Evolutionary conservation across 2,888 invertebrate species (phyloP).

Genomic region (Amphipoea oculea): DNA sequence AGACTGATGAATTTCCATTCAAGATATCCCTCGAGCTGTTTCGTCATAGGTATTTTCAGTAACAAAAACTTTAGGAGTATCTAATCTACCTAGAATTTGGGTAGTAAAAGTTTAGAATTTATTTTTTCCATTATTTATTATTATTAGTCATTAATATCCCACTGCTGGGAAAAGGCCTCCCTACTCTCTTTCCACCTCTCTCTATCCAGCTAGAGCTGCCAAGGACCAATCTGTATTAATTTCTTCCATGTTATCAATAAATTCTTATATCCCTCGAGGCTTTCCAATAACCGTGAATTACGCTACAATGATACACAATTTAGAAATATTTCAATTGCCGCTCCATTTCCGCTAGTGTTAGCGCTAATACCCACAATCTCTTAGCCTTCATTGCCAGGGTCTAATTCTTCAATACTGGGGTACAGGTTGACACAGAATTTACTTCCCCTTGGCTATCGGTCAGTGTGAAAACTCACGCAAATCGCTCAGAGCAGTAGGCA

Average conservation of each 20-base stretch:
- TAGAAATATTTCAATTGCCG: conserved; percentile 54
- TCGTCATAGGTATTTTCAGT: background rate
- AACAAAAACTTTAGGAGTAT: too few species aligned
- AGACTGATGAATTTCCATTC: background rate
- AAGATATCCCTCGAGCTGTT: background rate
- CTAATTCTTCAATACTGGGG: conserved; percentile 46
- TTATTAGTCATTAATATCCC: background rate
- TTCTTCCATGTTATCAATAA: conserved; percentile 13
- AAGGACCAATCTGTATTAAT: background rate
- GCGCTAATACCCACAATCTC: conserved; percentile 54
- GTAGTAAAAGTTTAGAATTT: background rate
- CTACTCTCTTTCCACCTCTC: background rate
- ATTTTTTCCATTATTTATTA: background rate
- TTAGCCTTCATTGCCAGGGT: conserved; percentile 43
- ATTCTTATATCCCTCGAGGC: conserved; percentile 5
- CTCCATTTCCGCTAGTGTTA: conserved; percentile 48
- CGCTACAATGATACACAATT: conserved; percentile 52
- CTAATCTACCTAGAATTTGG: background rate
- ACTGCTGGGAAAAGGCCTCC: background rate
- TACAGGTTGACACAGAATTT: conserved; percentile 68
- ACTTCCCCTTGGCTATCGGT: conserved; percentile 76
- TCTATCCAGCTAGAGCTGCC: background rate
- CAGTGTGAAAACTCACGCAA: conserved; percentile 75
- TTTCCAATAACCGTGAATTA: conserved; percentile 39
- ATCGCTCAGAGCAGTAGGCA: conserved; percentile 65